A percentile compares a stretch with the other conserved stretches of the same genome.
Conservation (phyloP, 2,113 vertebrate genomes). For the Pagrus major region DNA sequence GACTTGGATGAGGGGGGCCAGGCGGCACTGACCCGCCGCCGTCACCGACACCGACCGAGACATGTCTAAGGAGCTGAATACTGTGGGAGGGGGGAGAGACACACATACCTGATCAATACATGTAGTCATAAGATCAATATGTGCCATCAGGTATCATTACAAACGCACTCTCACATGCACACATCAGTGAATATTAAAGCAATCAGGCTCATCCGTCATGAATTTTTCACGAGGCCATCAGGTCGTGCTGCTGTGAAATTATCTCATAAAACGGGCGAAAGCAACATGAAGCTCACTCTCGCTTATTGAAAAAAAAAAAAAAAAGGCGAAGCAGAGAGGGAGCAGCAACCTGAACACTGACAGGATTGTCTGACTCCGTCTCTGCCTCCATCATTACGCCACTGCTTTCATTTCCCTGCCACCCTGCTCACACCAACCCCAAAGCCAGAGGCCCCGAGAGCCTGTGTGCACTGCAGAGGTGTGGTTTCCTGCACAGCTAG, state of each 20-base stretch:
- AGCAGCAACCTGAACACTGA: constrained; percentile 57
- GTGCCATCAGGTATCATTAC: neutral
- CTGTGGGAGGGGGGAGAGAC: constrained; percentile 71
- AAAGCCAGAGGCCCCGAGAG: constrained; percentile 52
- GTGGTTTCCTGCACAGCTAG: constrained; percentile 80
- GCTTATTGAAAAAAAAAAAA: neutral
- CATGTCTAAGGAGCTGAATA: constrained; percentile 98
- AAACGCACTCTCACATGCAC: constrained; percentile 16
- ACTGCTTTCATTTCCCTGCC: constrained; percentile 35
- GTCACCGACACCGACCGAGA: constrained; percentile 97
- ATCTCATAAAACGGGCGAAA: constrained; percentile 15
- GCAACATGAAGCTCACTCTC: neutral
- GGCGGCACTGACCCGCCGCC: constrained; percentile 94
- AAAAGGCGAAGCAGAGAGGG: neutral
- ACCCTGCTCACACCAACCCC: constrained; percentile 29
- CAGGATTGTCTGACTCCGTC: constrained; percentile 46
- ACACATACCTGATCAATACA: constrained; percentile 11
- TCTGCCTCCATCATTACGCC: constrained; percentile 42
- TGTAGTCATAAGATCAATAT: neutral
- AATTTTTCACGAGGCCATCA: constrained; percentile 26
- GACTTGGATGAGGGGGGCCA: constrained; percentile 96
- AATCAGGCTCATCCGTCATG: constrained; percentile 10
- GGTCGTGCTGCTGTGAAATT: neutral
- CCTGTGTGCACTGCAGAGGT: constrained; percentile 65
- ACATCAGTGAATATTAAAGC: constrained; percentile 5